Percentiles rank a stretch among this genome's conserved stretches.
These are phyloP conservation scores for Odontomachus brunneus DNA, from an alignment of 1,140 invertebrate species.

Conservation along the genomic window DNA sequence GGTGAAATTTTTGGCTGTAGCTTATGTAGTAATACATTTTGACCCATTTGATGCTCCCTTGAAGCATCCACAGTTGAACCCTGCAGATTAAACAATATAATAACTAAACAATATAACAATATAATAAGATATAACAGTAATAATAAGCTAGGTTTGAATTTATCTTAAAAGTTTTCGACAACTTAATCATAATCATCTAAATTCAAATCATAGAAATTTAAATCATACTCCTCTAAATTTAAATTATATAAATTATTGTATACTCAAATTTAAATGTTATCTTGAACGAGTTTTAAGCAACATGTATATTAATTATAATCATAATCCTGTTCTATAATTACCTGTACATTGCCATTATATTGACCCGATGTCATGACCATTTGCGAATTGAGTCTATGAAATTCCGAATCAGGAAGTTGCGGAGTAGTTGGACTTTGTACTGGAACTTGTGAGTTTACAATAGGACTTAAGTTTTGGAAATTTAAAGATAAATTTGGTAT, in stretches of 20 bases:
- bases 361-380: conserved; percentile 76
- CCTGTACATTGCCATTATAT: conserved; percentile 82
- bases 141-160: not conserved
- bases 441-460: conserved; percentile 80
- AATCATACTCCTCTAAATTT: no score
- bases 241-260: no score
- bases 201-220: no score
- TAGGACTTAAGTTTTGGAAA: conserved; percentile 85
- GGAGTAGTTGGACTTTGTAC: conserved; percentile 78
- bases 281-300: no score
- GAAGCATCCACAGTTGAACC: conserved; percentile 72
- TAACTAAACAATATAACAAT: no score
- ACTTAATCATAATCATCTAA: no score
- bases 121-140: no score
- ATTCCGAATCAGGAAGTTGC: conserved; percentile 80
- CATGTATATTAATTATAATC: no score
- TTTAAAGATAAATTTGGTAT: conserved; percentile 83
- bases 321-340: conserved; percentile 46
- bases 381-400: conserved; percentile 80
- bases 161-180: not conserved
- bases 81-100: conserved; percentile 52
- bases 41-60: conserved; percentile 75
- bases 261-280: no score
- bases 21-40: conserved; percentile 79
- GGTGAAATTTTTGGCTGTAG: conserved; percentile 85